Base-by-base conservation (phyloP, 92 coral and sea anemone species). In the Blastomussa wellsi region DNA sequence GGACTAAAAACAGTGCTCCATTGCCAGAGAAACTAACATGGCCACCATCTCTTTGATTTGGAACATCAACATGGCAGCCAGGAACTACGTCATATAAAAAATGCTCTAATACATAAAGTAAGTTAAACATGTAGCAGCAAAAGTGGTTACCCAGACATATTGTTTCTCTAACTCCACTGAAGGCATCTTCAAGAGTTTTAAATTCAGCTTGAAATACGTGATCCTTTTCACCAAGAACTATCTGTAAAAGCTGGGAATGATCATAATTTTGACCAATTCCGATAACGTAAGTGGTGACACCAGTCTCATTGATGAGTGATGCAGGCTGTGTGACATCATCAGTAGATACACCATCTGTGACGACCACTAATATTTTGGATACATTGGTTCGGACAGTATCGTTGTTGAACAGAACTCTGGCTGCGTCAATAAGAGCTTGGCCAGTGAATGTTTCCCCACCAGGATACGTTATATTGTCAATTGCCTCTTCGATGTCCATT, bases 301-400 rank as follows among this genome's bases (percentile, higher is more conserved):
- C 49, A 67, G 64, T 44, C 36, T 69, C 20, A 29, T 64, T 47
- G 77, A 81, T n/a, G 42, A 33, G 53, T 53, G 24, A 35, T 0
- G 36, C 65, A 0, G 53, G 76, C 65, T 5, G 62, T 3, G 65
- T 31, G 76, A 81, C 76, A 66, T 81, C 77, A 81, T 81, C 84
- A 0, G 76, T 81, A 29, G 84, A 81, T 6, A 67, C 84, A 10
- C 84, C 84, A 70, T 81, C 84, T 31, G 67, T 81, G 22, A 81
- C 14, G 20, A 81, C 62, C 29, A 81, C 66, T 51, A 81, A 32
- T 32, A 81, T 35, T 69, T 81, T 70, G 76, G 44, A 64, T 22
- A 51, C 65, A 69, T 68, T 70, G 76, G 12, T 32, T 49, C 84
- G 51, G 11, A 24, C 44, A 2, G 39, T 31, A 15, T 20, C 51